Percentiles rank a stretch among this genome's conserved stretches.
Conservation (phyloP, 2,888 invertebrate genomes). For the Nephrocerus scutellatus region DNA sequence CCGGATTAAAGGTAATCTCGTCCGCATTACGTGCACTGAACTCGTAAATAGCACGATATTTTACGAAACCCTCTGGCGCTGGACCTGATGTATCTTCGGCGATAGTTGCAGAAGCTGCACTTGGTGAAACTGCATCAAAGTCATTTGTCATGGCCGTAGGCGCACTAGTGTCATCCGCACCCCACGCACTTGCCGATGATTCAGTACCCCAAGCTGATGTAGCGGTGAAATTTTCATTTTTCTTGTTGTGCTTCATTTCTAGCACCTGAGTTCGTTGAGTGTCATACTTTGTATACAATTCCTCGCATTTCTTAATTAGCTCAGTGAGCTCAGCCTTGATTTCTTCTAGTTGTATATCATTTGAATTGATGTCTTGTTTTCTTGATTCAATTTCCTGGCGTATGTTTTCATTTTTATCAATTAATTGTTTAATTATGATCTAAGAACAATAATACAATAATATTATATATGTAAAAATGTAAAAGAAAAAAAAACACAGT, state of each 20-base stretch:
- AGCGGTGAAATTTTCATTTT: constrained; percentile 40
- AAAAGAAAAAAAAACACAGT: too few species aligned
- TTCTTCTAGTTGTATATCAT: constrained; percentile 68
- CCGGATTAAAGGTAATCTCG: constrained; percentile 88
- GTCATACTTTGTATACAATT: constrained; percentile 62
- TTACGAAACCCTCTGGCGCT: constrained; percentile 52
- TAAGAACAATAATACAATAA: constrained; percentile 36
- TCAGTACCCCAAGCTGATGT: constrained; percentile 31
- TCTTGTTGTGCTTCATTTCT: constrained; percentile 52
- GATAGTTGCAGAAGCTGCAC: constrained; percentile 16
- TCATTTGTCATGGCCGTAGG: constrained; percentile 16
- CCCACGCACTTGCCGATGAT: constrained; percentile 30
- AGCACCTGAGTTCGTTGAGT: constrained; percentile 55
- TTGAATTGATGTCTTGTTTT: constrained; percentile 72
- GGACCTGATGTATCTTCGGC: constrained; percentile 38
- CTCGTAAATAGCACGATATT: constrained; percentile 88
- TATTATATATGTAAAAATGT: too few species aligned
- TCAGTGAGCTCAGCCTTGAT: constrained; percentile 60
- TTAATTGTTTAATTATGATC: constrained; percentile 62
- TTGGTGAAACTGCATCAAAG: too few species aligned
- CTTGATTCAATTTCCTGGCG: constrained; percentile 72
- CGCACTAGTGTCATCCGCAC: constrained; percentile 37
- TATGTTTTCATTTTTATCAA: constrained; percentile 67
- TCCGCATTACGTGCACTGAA: constrained; percentile 88
- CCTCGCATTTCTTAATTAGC: constrained; percentile 63